These are phyloP conservation scores for Nibea albiflora DNA, from an alignment of 2,113 vertebrate species.

Conservation along the genomic window DNA sequence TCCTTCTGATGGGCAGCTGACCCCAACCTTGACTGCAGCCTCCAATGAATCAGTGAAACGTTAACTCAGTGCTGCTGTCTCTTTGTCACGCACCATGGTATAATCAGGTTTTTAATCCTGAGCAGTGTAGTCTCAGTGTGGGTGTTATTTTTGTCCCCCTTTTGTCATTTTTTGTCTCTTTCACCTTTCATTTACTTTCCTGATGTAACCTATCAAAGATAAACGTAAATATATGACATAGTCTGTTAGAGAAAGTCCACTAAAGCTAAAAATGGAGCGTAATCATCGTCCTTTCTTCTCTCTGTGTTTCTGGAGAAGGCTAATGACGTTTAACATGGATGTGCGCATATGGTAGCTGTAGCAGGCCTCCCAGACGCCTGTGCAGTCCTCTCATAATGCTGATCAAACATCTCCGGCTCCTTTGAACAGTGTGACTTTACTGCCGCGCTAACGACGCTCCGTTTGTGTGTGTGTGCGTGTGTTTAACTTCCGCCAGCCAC, in stretches of 20 bases:
- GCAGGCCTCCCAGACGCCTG: constrained; percentile 62
- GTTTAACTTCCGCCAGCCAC: constrained; percentile 70
- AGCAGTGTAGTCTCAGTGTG: too few relatives aligned
- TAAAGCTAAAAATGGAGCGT: constrained; percentile 51
- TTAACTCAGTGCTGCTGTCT: neutral
- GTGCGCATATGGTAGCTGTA: constrained; percentile 44
- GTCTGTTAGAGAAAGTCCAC: constrained; percentile 34
- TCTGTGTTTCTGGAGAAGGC: constrained; percentile 39
- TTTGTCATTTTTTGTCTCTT: neutral
- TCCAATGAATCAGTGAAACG: neutral
- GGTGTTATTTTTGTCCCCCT: neutral
- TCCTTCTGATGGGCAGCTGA: constrained; percentile 27
- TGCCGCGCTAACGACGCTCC: constrained; percentile 65
- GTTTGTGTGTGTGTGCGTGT: constrained; percentile 39
- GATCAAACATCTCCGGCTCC: constrained; percentile 76
- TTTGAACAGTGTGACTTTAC: constrained; percentile 82
- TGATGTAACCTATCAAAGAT: neutral
- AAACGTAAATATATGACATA: constrained; percentile 36
- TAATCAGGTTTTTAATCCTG: constrained; percentile 4
- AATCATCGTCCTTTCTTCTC: constrained; percentile 33
- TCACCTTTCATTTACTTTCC: constrained; percentile 8
- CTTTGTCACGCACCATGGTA: neutral
- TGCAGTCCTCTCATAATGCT: constrained; percentile 61
- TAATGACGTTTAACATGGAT: constrained; percentile 58
- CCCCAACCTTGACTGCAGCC: constrained; percentile 26